A percentile compares a stretch with the other conserved stretches of the same genome.
Conservation (phyloP, 2,797 vertebrate species). For the Sebastes glaucus region DNA sequence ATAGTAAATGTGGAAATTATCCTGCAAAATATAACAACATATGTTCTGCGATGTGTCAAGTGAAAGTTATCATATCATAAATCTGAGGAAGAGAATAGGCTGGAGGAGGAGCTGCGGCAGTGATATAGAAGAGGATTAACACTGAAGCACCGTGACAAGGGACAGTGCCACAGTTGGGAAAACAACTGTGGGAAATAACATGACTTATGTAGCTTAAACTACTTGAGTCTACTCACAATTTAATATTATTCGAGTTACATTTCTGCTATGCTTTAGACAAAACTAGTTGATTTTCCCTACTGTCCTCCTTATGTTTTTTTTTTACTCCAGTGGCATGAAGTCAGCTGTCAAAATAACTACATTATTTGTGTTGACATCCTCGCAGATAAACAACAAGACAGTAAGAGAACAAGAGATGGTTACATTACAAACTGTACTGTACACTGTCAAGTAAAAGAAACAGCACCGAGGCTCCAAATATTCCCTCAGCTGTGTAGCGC, state of each 20-base stretch:
- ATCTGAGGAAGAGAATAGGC: not conserved
- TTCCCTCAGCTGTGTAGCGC: not conserved
- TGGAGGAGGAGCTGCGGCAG: not conserved
- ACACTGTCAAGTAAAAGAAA: slow-evolving; percentile 13
- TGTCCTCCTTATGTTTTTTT: not conserved
- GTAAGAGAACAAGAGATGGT: not conserved
- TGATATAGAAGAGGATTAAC: not conserved
- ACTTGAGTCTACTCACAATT: not conserved
- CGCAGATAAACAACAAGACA: not conserved
- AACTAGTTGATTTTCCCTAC: not conserved
- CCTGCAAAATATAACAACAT: not conserved
- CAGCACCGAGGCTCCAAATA: not conserved
- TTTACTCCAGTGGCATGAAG: not conserved
- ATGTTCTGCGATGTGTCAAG: not conserved
- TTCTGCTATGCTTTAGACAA: not conserved
- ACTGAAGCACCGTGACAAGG: not conserved
- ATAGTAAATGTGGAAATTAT: not conserved
- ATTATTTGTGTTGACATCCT: slow-evolving; percentile 3
- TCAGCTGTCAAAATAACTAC: slow-evolving; percentile 4
- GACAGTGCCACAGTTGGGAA: not conserved
- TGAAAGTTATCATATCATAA: not conserved
- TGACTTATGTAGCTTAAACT: not conserved
- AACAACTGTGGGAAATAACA: not conserved
- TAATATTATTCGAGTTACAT: not conserved
- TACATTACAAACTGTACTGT: slow-evolving; percentile 10